Conservation (phyloP, 2,113 vertebrate genomes). For the Anhinga anhinga region DNA sequence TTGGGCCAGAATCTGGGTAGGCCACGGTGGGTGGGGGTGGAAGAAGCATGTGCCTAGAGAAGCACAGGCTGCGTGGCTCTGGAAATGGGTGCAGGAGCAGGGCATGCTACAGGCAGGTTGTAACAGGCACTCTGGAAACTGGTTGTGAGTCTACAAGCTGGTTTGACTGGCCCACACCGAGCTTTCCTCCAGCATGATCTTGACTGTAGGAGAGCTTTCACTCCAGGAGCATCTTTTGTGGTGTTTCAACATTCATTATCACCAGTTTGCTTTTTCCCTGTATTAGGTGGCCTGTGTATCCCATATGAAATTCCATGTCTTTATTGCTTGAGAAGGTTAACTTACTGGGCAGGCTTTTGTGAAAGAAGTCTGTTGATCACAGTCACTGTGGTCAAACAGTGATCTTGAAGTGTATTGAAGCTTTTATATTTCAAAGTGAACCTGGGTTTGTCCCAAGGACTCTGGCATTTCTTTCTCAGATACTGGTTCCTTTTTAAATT, state of each 20-base stretch:
- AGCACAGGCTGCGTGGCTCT: neutral
- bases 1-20: neutral
- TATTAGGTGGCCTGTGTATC: neutral
- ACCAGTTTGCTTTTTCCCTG: neutral
- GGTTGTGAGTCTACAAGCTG: constrained; percentile 24
- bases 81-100: neutral
- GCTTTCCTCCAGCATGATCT: neutral
- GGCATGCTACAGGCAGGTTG: constrained; percentile 5
- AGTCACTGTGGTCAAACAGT: neutral
- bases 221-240: neutral
- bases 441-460: neutral
- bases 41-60: neutral
- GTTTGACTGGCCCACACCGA: neutral
- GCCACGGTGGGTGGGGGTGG: neutral
- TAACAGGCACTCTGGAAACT: neutral
- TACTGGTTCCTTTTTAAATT: neutral
- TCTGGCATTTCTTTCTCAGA: neutral
- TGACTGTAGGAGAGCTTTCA: neutral
- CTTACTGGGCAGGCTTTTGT: neutral
- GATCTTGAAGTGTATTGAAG: neutral
- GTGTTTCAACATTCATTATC: neutral
- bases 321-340: neutral
- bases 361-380: neutral
- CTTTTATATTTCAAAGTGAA: neutral
- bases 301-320: neutral